Evolutionary conservation across 2,797 vertebrate genomes (phyloP).

Genomic region (Sebastes minor): DNA sequence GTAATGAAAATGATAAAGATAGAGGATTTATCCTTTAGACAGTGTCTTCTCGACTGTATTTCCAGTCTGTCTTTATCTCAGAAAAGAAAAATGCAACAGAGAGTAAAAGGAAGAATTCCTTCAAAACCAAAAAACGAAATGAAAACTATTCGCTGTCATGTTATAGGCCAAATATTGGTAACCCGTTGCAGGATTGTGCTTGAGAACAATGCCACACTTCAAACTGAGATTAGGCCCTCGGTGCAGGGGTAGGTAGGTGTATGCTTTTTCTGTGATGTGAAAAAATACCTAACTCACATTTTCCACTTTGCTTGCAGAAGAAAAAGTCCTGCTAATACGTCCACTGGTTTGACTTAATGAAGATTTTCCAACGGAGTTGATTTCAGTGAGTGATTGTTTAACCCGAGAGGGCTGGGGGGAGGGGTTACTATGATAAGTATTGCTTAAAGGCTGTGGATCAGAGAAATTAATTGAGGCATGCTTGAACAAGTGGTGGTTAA

Average conservation of each 20-base stretch:
- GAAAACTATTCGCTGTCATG: conserved; percentile 6
- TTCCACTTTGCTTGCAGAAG: neutral
- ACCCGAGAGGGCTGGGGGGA: neutral
- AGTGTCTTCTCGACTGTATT: neutral
- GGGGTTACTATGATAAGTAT: conserved; percentile 44
- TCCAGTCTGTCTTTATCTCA: neutral
- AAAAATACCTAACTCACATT: neutral
- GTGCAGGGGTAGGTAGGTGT: conserved; percentile 17
- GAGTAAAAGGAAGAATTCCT: neutral
- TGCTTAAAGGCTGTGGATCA: conserved; percentile 65
- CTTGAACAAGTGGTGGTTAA: conserved; percentile 49
- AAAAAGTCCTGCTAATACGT: neutral
- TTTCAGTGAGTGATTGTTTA: conserved; percentile 26
- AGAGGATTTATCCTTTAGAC: neutral
- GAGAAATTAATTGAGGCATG: conserved; percentile 50
- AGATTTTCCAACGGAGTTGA: conserved; percentile 14
- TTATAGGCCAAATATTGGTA: neutral
- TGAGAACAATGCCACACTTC: neutral
- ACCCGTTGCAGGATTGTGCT: conserved; percentile 41
- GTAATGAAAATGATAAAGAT: neutral
- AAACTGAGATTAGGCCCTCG: conserved; percentile 19
- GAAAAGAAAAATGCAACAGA: neutral
- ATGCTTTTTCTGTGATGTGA: neutral
- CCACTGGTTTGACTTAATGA: conserved; percentile 1
- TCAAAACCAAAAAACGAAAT: neutral